These are phyloP conservation scores for Clepsis dumicolana DNA, from an alignment of 2,888 invertebrate genomes.

Conservation along the genomic window DNA sequence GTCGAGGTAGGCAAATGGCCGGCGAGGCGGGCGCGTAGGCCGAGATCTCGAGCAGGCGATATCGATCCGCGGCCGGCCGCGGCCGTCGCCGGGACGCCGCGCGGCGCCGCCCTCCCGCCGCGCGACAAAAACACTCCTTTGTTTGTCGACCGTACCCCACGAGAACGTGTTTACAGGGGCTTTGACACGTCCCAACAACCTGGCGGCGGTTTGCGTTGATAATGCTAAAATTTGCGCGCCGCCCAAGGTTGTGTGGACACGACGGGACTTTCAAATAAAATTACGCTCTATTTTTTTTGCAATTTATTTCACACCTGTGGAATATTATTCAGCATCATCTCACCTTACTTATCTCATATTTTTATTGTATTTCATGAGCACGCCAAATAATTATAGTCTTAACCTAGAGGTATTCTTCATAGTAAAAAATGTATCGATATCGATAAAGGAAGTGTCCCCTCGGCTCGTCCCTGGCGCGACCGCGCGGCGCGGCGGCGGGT, in stretches of 20 bases:
- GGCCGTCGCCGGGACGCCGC: slow-evolving; percentile 77
- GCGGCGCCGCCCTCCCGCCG: slow-evolving; percentile 75
- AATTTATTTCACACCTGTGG: neutral
- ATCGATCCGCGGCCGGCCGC: slow-evolving; percentile 81
- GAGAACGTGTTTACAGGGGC: slow-evolving; percentile 50
- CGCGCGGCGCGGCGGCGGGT: slow-evolving; percentile 78
- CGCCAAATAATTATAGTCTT: neutral
- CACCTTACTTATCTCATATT: neutral
- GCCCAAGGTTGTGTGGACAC: slow-evolving; percentile 25
- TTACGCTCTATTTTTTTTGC: slow-evolving; percentile 18
- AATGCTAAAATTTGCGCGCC: slow-evolving; percentile 22
- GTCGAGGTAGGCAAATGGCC: slow-evolving; percentile 86
- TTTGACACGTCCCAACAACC: slow-evolving; percentile 51
- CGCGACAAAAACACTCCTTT: slow-evolving; percentile 84
- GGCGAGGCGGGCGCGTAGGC: slow-evolving; percentile 83
- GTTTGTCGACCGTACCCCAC: slow-evolving; percentile 69
- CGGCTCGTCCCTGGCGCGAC: slow-evolving; percentile 66
- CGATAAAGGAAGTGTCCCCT: slow-evolving; percentile 49
- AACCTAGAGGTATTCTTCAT: neutral
- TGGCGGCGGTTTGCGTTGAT: slow-evolving; percentile 29
- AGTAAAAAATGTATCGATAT: slow-evolving; percentile 56
- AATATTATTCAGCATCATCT: neutral
- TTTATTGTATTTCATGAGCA: neutral
- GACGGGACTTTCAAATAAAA: slow-evolving; percentile 9
- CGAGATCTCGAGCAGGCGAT: slow-evolving; percentile 79